A percentile compares a stretch with the other conserved stretches of the same genome.
These are phyloP conservation scores for Xestobium rufovillosum DNA, from an alignment of 2,888 invertebrate genomes.

Conservation along the genomic window DNA sequence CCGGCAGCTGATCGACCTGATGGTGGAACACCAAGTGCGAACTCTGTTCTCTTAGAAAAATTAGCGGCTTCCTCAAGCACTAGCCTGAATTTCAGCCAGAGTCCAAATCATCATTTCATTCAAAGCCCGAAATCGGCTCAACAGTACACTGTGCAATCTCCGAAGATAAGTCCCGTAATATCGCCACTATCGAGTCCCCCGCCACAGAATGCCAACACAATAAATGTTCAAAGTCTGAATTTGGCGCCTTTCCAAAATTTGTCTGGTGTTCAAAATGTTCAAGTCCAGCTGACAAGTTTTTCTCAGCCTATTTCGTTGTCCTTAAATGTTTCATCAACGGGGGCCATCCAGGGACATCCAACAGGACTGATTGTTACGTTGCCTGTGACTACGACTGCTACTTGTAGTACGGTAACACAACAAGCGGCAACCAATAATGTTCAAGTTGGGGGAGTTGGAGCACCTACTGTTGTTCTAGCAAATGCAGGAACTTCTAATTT, in stretches of 20 bases:
- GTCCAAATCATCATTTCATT: constrained; percentile 31
- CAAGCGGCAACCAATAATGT: constrained; percentile 26
- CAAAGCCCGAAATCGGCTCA: constrained; percentile 32
- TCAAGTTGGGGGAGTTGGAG: constrained; percentile 26
- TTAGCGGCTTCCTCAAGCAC: constrained; percentile 44
- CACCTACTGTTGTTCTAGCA: constrained; percentile 37
- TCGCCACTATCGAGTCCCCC: constrained; percentile 54
- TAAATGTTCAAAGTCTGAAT: constrained; percentile 63
- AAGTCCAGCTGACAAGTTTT: constrained; percentile 74
- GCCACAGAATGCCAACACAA: constrained; percentile 30
- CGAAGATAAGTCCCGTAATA: constrained; percentile 37
- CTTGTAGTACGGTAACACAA: constrained; percentile 38
- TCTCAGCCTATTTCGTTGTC: constrained; percentile 80
- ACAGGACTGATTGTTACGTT: constrained; percentile 40
- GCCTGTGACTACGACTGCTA: constrained; percentile 38
- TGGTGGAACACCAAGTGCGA: constrained; percentile 48
- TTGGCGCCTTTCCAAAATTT: constrained; percentile 59
- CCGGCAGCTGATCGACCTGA: constrained; percentile 53
- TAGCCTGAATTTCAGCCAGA: constrained; percentile 17
- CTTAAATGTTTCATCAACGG: constrained; percentile 61
- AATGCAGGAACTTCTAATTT: constrained; percentile 36
- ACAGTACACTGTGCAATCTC: constrained; percentile 32
- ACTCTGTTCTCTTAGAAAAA: constrained; percentile 47
- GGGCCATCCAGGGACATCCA: constrained; percentile 46
- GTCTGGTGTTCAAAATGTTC: constrained; percentile 71